These are phyloP conservation scores for Globicephala melas DNA, from an alignment of 2,113 vertebrate genomes.

Conservation along the genomic window DNA sequence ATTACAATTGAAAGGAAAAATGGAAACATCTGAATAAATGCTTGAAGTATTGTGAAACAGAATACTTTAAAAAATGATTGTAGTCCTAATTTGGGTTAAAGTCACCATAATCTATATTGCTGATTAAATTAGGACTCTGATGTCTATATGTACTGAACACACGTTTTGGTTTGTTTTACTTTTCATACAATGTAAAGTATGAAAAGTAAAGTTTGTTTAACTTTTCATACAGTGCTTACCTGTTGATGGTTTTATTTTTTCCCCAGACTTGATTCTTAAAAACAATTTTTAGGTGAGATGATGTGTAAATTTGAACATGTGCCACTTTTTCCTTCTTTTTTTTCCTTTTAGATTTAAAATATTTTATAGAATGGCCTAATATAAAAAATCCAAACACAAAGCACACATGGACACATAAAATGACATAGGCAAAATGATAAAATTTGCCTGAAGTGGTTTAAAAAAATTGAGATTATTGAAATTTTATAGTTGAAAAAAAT, in stretches of 20 bases:
- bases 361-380: slow-evolving; percentile 66
- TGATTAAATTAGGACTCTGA: background rate
- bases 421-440: background rate
- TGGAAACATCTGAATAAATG: slow-evolving; percentile 16
- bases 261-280: background rate
- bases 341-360: slow-evolving; percentile 68
- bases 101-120: background rate
- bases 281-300: slow-evolving; percentile 28
- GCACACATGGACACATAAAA: slow-evolving; percentile 71
- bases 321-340: background rate
- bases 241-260: background rate
- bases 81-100: background rate
- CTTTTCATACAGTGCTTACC: slow-evolving; percentile 64
- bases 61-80: slow-evolving; percentile 23
- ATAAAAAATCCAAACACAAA: slow-evolving; percentile 77
- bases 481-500: slow-evolving; percentile 79
- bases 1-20: background rate
- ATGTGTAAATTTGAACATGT: background rate
- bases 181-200: background rate
- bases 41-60: slow-evolving; percentile 34
- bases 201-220: background rate
- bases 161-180: background rate
- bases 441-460: slow-evolving; percentile 65
- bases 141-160: background rate
- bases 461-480: slow-evolving; percentile 78